phyloP scores from a whole-genome alignment of 2,113 vertebrate genomes.

The Corythornis cristatus region DNA sequence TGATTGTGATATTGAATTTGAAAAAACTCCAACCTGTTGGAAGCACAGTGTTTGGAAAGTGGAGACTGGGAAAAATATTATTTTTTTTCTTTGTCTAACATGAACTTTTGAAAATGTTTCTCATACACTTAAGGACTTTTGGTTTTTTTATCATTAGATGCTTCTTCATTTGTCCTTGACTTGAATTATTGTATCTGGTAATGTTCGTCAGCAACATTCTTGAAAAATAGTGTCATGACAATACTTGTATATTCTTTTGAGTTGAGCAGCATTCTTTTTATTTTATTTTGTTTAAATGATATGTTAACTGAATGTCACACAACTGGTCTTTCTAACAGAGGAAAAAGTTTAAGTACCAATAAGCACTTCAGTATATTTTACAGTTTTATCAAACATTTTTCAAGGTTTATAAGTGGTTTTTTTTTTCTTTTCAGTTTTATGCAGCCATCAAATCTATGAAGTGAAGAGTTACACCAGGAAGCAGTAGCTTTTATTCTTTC shows the following conservation, averaged over 20 bases:
- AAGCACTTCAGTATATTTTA: rapidly evolving
- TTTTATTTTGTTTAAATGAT: background rate
- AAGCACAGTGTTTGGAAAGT: background rate
- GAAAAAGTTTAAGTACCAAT: background rate
- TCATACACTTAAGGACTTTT: background rate
- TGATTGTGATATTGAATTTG: background rate
- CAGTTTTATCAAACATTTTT: background rate
- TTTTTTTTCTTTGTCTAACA: background rate
- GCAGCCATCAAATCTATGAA: background rate
- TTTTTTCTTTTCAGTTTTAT: background rate
- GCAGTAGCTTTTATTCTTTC: background rate
- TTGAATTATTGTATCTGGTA: background rate
- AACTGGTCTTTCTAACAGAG: background rate
- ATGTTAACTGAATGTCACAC: background rate
- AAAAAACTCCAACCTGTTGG: background rate
- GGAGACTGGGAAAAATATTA: background rate
- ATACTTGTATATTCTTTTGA: background rate
- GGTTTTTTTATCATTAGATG: background rate
- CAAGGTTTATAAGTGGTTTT: background rate
- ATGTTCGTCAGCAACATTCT: background rate
- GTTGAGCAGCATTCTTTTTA: background rate
- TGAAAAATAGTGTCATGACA: background rate
- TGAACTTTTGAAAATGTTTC: background rate
- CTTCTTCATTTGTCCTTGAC: background rate
- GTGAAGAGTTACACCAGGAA: background rate